A percentile compares a stretch with the other conserved stretches of the same genome.
These are phyloP conservation scores for Leptinotarsa texana DNA, from an alignment of 1,140 invertebrate genomes.

Conservation along the genomic window DNA sequence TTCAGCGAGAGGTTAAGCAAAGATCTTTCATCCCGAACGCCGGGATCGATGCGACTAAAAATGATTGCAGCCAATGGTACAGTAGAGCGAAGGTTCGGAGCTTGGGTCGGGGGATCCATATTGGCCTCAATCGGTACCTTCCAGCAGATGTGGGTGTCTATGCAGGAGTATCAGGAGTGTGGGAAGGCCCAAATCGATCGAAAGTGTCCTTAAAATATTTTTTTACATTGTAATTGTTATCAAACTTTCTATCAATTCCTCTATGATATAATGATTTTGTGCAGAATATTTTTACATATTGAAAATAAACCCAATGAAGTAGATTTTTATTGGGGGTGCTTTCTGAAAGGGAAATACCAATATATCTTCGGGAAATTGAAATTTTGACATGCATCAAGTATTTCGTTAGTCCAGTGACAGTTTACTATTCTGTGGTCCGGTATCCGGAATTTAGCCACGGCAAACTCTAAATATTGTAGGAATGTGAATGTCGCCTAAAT, in stretches of 20 bases:
- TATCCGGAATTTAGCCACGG: no score
- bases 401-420: no score
- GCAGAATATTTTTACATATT: background rate
- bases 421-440: no score
- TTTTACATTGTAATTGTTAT: background rate
- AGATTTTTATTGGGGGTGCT: background rate
- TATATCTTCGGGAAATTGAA: background rate
- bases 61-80: constrained; percentile 81
- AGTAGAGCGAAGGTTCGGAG: constrained; percentile 85
- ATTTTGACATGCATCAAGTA: no score
- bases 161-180: constrained; percentile 94
- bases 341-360: background rate
- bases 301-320: background rate
- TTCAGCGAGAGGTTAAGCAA: constrained; percentile 85
- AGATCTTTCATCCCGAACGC: constrained; percentile 85
- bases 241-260: background rate
- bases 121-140: constrained; percentile 93
- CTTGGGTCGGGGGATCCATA: constrained; percentile 97
- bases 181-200: constrained; percentile 91
- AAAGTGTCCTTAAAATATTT: constrained; percentile 76
- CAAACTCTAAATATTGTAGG: no score
- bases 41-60: constrained; percentile 86
- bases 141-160: constrained; percentile 98
- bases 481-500: no score
- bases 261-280: background rate